Percentiles rank a stretch among this genome's conserved stretches.
Evolutionary conservation across 2,888 invertebrate species (phyloP).

Genomic region (Macrosiphum euphorbiae): DNA sequence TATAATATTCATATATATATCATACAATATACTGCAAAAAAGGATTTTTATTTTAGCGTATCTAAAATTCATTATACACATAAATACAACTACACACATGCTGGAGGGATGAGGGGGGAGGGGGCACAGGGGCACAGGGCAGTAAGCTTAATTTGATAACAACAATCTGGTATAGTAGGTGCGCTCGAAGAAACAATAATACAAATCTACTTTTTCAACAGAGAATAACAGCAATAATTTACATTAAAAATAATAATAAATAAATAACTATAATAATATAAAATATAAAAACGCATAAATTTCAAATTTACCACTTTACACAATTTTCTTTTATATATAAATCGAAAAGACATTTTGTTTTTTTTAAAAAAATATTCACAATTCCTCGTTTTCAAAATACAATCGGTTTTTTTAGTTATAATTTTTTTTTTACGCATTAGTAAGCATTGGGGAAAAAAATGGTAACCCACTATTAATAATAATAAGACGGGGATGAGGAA

Average conservation of each 20-base stretch:
- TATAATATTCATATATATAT: slow-evolving; percentile 20
- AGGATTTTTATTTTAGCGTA: slow-evolving; percentile 40
- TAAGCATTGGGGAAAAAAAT: slow-evolving; percentile 13
- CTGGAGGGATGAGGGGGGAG: not conserved
- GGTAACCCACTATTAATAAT: not conserved
- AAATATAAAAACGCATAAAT: slow-evolving; percentile 64
- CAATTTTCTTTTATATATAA: slow-evolving; percentile 42
- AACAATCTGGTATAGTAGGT: slow-evolving; percentile 28
- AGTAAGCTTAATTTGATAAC: slow-evolving; percentile 43
- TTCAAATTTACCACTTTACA: slow-evolving; percentile 57
- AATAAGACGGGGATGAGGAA: not conserved
- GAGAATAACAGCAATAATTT: slow-evolving; percentile 63
- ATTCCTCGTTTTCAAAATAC: slow-evolving; percentile 28
- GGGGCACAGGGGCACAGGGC: slow-evolving; percentile 14
- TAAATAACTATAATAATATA: slow-evolving; percentile 64
- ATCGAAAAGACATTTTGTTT: slow-evolving; percentile 46
- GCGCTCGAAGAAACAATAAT: slow-evolving; percentile 53
- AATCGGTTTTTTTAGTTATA: slow-evolving; percentile 18
- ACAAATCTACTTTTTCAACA: slow-evolving; percentile 62
- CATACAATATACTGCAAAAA: slow-evolving; percentile 23
- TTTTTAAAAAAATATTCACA: slow-evolving; percentile 47
- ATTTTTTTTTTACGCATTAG: slow-evolving; percentile 14
- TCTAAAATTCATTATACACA: slow-evolving; percentile 58
- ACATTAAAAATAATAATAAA: slow-evolving; percentile 64
- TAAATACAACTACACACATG: slow-evolving; percentile 42